Conservation (phyloP, 2,888 invertebrate genomes). For the Tetropium fuscum region DNA sequence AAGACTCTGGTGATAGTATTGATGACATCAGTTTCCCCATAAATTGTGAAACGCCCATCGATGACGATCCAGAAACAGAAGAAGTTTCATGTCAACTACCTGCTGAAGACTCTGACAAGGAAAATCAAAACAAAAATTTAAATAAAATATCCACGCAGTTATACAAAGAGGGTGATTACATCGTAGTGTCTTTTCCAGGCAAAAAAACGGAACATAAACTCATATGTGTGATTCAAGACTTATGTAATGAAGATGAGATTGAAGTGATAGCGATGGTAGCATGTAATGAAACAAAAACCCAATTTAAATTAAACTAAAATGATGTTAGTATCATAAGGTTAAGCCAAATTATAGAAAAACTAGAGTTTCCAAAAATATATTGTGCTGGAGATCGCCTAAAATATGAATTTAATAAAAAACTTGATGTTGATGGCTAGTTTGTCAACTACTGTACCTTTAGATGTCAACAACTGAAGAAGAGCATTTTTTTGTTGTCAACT, state of each 20-base stretch:
- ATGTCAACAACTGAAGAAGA: slow-evolving; percentile 5
- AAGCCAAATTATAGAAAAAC: slow-evolving; percentile 16
- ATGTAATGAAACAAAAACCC: slow-evolving; percentile 18
- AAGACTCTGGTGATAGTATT: background rate
- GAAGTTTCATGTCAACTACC: background rate
- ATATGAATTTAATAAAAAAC: slow-evolving; percentile 16
- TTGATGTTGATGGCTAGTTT: slow-evolving; percentile 17
- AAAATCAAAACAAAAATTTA: background rate
- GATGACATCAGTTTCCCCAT: too few relatives aligned
- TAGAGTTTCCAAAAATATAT: slow-evolving; percentile 15
- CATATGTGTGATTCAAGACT: slow-evolving; percentile 5
- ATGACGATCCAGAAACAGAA: background rate
- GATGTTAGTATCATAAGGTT: slow-evolving; percentile 16
- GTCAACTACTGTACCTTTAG: slow-evolving; percentile 2
- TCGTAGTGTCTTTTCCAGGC: slow-evolving; percentile 21
- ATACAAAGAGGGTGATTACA: slow-evolving; percentile 25
- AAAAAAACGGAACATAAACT: slow-evolving; percentile 14
- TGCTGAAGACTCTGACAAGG: background rate
- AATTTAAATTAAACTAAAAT: slow-evolving; percentile 22
- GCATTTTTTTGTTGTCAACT: too few relatives aligned
- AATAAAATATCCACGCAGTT: background rate
- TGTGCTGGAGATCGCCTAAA: slow-evolving; percentile 19
- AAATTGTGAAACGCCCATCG: too few relatives aligned
- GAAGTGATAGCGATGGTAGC: slow-evolving; percentile 16
- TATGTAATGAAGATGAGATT: background rate